These are phyloP conservation scores for Apogon talboti DNA, from an alignment of 2,797 vertebrate genomes.

Conservation along the genomic window DNA sequence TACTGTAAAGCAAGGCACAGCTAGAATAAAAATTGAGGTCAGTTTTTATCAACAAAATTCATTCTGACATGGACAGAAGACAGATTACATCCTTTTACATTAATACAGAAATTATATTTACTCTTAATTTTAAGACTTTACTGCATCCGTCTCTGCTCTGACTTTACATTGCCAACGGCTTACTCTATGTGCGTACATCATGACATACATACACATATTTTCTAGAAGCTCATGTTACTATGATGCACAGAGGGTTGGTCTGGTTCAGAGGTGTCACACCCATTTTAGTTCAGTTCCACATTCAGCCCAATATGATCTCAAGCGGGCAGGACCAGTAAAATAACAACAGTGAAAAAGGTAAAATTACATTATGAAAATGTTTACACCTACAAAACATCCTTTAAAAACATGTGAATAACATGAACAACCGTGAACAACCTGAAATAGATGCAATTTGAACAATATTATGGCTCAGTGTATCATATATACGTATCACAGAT, in stretches of 20 bases:
- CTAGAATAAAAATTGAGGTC: slow-evolving; percentile 27
- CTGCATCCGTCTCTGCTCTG: slow-evolving; percentile 27
- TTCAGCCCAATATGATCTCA: no score
- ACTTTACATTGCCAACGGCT: not conserved
- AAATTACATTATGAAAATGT: no score
- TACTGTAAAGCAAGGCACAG: not conserved
- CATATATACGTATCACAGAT: no score
- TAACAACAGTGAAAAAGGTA: no score
- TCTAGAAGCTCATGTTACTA: not conserved
- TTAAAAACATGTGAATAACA: no score
- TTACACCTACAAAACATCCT: no score
- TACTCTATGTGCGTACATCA: not conserved
- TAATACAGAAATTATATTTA: slow-evolving; percentile 31
- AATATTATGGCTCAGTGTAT: no score
- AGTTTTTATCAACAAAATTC: slow-evolving; percentile 27
- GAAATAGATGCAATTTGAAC: no score
- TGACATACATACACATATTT: not conserved
- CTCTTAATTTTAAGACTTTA: slow-evolving; percentile 38
- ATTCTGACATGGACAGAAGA: not conserved
- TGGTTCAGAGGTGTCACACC: no score
- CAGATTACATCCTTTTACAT: slow-evolving; percentile 27
- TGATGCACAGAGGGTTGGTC: slow-evolving; percentile 13
- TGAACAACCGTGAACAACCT: no score
- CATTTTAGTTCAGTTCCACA: no score
- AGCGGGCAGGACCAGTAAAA: no score